Percentiles rank a stretch among this genome's conserved stretches.
Conservation (phyloP, 2,797 vertebrate genomes). For the Leucoraja ocellata region DNA sequence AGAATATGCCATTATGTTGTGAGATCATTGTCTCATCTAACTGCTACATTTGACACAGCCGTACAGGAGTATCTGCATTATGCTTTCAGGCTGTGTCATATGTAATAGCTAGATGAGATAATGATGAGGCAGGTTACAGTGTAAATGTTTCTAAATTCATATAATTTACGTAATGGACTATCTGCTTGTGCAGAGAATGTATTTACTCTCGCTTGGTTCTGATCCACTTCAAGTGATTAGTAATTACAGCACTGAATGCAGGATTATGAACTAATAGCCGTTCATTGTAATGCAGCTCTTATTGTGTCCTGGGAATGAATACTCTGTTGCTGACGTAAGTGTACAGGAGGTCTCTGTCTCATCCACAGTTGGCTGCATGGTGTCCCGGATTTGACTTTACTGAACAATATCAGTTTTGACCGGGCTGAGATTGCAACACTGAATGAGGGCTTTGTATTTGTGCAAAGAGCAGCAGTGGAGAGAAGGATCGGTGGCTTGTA, state of each 20-base stretch:
- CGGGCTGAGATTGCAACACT: background rate
- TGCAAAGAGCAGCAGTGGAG: background rate
- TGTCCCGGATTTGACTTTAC: background rate
- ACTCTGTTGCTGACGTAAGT: background rate
- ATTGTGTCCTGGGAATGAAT: background rate
- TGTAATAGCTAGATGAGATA: background rate
- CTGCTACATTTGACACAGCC: too few relatives aligned
- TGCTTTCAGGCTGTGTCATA: background rate
- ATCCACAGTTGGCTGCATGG: background rate
- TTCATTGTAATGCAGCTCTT: background rate
- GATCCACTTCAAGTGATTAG: background rate
- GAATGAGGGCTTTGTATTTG: background rate
- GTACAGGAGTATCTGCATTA: background rate
- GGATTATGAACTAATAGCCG: background rate
- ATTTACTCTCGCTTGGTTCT: conserved; percentile 8
- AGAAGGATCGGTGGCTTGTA: background rate
- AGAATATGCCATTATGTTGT: background rate
- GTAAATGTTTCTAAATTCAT: background rate
- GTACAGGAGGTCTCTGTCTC: background rate
- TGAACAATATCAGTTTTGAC: conserved; percentile 11
- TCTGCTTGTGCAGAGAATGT: background rate
- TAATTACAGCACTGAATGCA: background rate
- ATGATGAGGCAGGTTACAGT: background rate
- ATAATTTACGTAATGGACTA: background rate
- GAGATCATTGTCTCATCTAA: too few relatives aligned